Conservation (phyloP, 2,113 vertebrate genomes). For the Callithrix jacchus region DNA sequence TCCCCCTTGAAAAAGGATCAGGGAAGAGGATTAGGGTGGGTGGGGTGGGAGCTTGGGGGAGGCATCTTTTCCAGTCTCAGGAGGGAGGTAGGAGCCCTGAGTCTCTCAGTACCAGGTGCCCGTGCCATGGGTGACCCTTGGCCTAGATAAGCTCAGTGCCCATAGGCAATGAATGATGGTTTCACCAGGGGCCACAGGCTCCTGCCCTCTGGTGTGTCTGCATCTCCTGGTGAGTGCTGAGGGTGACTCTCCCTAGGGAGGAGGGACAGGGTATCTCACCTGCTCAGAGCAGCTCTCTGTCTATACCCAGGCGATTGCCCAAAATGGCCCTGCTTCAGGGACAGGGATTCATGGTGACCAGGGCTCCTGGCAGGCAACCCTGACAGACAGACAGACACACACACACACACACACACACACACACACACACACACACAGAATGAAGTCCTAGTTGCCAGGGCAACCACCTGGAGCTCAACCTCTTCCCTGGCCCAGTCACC, state of each 20-base stretch:
- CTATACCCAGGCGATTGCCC: slow-evolving; percentile 91
- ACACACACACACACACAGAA: too few species aligned
- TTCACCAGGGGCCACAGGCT: background rate
- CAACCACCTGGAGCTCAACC: too few species aligned
- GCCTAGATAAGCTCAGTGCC: background rate
- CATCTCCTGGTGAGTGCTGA: accelerated
- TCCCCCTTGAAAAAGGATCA: too few species aligned
- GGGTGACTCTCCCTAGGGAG: background rate
- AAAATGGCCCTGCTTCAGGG: slow-evolving; percentile 92
- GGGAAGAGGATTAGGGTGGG: background rate
- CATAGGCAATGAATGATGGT: background rate
- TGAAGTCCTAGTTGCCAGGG: background rate
- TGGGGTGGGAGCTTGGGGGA: background rate
- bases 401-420: too few species aligned
- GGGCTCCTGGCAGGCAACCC: background rate
- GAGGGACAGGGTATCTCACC: slow-evolving; percentile 79
- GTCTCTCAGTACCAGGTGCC: accelerated
- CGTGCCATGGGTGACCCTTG: background rate
- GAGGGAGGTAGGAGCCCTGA: background rate
- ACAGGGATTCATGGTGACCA: background rate
- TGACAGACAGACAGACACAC: too few species aligned
- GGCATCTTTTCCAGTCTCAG: background rate
- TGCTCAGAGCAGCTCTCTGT: slow-evolving; percentile 89
- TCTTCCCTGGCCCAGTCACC: too few species aligned
- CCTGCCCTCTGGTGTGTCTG: background rate